These are phyloP conservation scores for Megalonaias nervosa DNA, from an alignment of 1,140 invertebrate genomes.

Conservation along the genomic window DNA sequence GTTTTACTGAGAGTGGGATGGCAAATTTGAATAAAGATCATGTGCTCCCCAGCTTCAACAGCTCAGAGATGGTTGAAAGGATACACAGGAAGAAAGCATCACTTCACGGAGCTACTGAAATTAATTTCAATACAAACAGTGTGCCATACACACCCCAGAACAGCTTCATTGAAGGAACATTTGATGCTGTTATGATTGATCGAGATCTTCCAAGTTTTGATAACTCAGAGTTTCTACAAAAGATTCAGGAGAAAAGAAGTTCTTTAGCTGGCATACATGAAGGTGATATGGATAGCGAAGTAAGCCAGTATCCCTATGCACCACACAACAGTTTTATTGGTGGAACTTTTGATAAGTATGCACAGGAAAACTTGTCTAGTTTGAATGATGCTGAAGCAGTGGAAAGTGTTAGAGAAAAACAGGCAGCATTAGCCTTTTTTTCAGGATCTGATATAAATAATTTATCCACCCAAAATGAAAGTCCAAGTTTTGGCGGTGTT, in stretches of 20 bases:
- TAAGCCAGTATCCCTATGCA: too few relatives aligned
- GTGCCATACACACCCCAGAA: slow-evolving; percentile 63
- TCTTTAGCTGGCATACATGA: slow-evolving; percentile 25
- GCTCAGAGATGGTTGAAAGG: slow-evolving; percentile 64
- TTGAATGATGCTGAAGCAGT: too few relatives aligned
- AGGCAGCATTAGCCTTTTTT: too few relatives aligned
- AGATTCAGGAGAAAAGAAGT: slow-evolving; percentile 49
- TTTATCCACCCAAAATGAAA: too few relatives aligned
- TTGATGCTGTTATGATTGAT: slow-evolving; percentile 15
- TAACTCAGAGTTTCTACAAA: slow-evolving; percentile 48
- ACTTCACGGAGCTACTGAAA: slow-evolving; percentile 17
- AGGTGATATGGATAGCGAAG: background rate
- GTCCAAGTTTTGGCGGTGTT: too few relatives aligned
- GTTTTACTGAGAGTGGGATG: slow-evolving; percentile 53
- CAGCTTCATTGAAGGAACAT: slow-evolving; percentile 41
- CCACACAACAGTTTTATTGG: too few relatives aligned
- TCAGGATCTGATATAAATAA: too few relatives aligned
- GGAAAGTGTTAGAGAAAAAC: too few relatives aligned
- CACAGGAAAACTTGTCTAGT: too few relatives aligned
- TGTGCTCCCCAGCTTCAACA: slow-evolving; percentile 66
- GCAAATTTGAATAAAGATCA: slow-evolving; percentile 39
- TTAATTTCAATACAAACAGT: slow-evolving; percentile 6
- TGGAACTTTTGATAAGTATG: too few relatives aligned
- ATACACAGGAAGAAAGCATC: slow-evolving; percentile 59
- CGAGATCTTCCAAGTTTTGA: slow-evolving; percentile 45